Conservation (phyloP, 2,113 vertebrate species). For the Paradisaea rubra region DNA sequence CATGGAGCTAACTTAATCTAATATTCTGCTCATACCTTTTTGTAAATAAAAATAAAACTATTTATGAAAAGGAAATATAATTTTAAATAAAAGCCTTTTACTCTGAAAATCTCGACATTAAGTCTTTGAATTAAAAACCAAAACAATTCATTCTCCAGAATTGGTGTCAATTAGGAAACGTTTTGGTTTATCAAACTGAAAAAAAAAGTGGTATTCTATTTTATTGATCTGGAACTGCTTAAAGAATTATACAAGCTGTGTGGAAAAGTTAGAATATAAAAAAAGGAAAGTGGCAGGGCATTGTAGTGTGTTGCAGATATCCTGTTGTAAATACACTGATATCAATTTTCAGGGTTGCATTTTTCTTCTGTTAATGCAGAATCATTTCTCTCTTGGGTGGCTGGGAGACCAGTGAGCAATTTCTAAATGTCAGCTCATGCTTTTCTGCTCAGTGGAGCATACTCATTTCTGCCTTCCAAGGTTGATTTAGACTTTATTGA, state of each 20-base stretch:
- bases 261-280: neutral
- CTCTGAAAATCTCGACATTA: neutral
- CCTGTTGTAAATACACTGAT: neutral
- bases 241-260: neutral
- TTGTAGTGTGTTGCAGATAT: neutral
- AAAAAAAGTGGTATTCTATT: neutral
- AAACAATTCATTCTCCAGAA: neutral
- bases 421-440: neutral
- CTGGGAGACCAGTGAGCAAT: neutral
- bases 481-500: constrained; percentile 29
- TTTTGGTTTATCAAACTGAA: neutral
- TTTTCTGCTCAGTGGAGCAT: neutral
- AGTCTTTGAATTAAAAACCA: neutral
- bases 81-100: neutral
- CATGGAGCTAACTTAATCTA: neutral
- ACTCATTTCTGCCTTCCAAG: constrained; percentile 13
- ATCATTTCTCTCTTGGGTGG: constrained; percentile 20
- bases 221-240: neutral
- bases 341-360: neutral
- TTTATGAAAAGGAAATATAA: neutral
- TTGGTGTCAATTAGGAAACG: neutral
- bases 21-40: neutral
- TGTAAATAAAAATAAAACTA: neutral
- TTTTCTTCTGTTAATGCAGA: neutral
- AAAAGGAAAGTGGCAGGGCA: neutral